These are phyloP conservation scores for Chrysomela aeneicollis DNA, from an alignment of 2,888 invertebrate species.

Conservation along the genomic window DNA sequence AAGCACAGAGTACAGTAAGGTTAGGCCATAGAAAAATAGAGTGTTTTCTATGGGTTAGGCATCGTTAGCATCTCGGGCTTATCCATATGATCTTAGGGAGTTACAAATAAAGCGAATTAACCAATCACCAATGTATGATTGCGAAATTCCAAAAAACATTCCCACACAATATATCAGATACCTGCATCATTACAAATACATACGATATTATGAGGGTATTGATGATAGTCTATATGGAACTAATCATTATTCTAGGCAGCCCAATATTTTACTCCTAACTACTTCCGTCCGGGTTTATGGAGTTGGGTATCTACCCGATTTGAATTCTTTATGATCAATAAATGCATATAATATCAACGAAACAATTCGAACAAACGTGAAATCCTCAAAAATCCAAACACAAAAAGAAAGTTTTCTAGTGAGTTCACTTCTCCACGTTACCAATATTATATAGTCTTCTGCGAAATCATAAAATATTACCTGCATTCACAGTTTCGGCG, in stretches of 20 bases:
- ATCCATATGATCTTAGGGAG: too few species aligned
- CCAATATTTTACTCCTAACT: slow-evolving; percentile 32
- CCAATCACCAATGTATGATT: too few species aligned
- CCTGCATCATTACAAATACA: slow-evolving; percentile 1
- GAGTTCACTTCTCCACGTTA: background rate
- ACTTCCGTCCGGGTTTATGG: slow-evolving; percentile 32
- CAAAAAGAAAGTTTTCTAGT: background rate
- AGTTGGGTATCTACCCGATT: slow-evolving; percentile 6
- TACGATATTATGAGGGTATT: background rate
- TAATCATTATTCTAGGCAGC: slow-evolving; percentile 33
- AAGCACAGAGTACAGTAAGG: too few species aligned
- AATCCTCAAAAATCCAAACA: background rate
- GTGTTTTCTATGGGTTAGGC: too few species aligned
- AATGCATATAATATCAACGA: slow-evolving; percentile 6
- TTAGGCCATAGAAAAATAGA: too few species aligned
- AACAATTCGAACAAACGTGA: background rate
- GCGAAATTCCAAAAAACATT: background rate
- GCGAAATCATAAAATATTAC: background rate
- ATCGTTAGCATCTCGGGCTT: too few species aligned
- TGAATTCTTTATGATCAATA: slow-evolving; percentile 15
- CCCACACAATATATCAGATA: background rate
- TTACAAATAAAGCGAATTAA: background rate
- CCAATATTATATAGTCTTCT: background rate
- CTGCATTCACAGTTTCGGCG: background rate
- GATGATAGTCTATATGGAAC: slow-evolving; percentile 1